Conservation (phyloP, 2,888 invertebrate genomes). For the Tanaodytes sp. region DNA sequence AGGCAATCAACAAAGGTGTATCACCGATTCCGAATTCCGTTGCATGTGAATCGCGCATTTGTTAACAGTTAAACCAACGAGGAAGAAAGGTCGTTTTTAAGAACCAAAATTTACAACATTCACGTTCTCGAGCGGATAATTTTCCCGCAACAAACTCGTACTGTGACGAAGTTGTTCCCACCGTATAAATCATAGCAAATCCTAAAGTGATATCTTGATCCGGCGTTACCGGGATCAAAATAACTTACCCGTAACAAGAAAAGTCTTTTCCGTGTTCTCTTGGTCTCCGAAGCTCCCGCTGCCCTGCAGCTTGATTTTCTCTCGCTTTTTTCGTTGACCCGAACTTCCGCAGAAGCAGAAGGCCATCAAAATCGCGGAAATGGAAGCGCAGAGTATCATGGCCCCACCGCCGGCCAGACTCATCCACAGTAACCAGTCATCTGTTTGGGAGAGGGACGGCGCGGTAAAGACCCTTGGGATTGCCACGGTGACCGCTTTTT, state of each 20-base stretch:
- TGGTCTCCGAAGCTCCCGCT: constrained; percentile 90
- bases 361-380: constrained; percentile 77
- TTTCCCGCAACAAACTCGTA: too few relatives aligned
- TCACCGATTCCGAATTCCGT: too few relatives aligned
- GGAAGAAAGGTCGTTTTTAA: too few relatives aligned
- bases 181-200: too few relatives aligned
- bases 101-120: too few relatives aligned
- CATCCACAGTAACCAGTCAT: constrained; percentile 81
- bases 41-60: too few relatives aligned
- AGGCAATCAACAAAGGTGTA: too few relatives aligned
- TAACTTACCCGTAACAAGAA: constrained; percentile 47
- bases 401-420: constrained; percentile 83
- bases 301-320: constrained; percentile 82
- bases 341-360: constrained; percentile 75
- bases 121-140: too few relatives aligned
- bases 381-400: constrained; percentile 78
- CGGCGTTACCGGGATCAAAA: too few relatives aligned
- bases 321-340: constrained; percentile 74
- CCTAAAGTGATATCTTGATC: too few relatives aligned
- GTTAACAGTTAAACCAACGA: too few relatives aligned
- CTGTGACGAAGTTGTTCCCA: too few relatives aligned
- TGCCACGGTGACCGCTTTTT: constrained; percentile 77
- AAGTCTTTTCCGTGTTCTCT: constrained; percentile 76
- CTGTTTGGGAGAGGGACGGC: constrained; percentile 83
- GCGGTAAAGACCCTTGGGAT: constrained; percentile 82